Evolutionary conservation across 2,797 vertebrate genomes (phyloP).

Genomic region (Carcharodon carcharias): DNA sequence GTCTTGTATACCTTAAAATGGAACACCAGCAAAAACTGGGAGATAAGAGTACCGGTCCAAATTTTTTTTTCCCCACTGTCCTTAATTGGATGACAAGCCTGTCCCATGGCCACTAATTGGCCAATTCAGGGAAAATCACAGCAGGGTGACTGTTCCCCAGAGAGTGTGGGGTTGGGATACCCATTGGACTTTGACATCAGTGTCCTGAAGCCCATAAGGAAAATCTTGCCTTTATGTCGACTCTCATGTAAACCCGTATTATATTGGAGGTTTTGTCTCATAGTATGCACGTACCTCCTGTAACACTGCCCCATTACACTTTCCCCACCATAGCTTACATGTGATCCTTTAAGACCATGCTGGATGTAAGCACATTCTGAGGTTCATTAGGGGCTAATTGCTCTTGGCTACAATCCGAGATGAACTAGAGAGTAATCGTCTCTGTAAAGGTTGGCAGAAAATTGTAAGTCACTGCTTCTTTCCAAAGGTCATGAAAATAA

Average conservation of each 20-base stretch:
- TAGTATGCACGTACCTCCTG: neutral
- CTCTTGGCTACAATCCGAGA: neutral
- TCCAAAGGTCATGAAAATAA: neutral
- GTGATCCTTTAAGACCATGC: neutral
- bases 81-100: too few relatives aligned
- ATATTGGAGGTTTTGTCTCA: neutral
- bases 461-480: neutral
- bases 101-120: too few relatives aligned
- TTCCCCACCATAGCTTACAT: neutral
- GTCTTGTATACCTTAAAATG: too few relatives aligned
- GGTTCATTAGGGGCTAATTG: neutral
- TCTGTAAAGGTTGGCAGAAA: neutral
- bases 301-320: neutral
- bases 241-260: neutral
- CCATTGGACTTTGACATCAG: too few relatives aligned
- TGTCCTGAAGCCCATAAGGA: too few relatives aligned
- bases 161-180: too few relatives aligned
- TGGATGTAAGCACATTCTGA: neutral
- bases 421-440: neutral
- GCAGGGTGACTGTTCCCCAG: too few relatives aligned
- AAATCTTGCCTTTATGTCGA: neutral
- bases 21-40: too few relatives aligned
- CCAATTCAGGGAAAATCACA: too few relatives aligned
- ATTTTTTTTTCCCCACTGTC: too few relatives aligned
- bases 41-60: too few relatives aligned